A percentile compares a stretch with the other conserved stretches of the same genome.
Conservation (phyloP, 2,888 invertebrate species). For the Ctenicera cuprea region DNA sequence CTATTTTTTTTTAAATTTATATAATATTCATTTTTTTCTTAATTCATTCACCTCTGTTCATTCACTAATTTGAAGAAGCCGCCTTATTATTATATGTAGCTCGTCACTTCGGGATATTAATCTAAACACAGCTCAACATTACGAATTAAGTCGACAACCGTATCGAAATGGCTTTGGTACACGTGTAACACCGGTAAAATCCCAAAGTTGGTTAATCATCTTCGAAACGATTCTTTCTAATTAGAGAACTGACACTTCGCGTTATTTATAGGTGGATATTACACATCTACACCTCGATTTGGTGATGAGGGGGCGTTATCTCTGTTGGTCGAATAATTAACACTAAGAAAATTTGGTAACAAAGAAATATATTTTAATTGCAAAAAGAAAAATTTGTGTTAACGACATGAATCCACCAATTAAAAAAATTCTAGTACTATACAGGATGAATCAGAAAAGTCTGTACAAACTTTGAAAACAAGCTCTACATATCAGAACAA, state of each 20-base stretch:
- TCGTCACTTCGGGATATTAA: slow-evolving; percentile 24
- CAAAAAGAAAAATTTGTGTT: no score
- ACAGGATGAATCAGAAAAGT: no score
- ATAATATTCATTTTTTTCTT: not conserved
- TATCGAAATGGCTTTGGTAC: slow-evolving; percentile 23
- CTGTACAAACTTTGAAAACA: no score
- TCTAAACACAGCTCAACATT: slow-evolving; percentile 19
- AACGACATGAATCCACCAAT: no score
- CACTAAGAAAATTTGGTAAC: no score
- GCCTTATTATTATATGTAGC: slow-evolving; percentile 22
- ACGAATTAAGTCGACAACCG: slow-evolving; percentile 21
- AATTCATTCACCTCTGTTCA: not conserved
- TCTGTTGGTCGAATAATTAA: no score
- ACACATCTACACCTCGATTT: slow-evolving; percentile 21
- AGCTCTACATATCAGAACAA: no score
- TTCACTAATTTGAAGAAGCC: slow-evolving; percentile 16
- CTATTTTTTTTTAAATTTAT: not conserved
- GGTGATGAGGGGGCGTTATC: not conserved
- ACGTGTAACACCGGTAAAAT: slow-evolving; percentile 26
- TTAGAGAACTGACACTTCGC: slow-evolving; percentile 21
- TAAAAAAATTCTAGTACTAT: no score
- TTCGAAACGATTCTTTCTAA: slow-evolving; percentile 10
- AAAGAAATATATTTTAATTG: no score
- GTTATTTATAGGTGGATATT: slow-evolving; percentile 21
- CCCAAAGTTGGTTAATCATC: slow-evolving; percentile 12